These are phyloP conservation scores for Dorcus hopei DNA, from an alignment of 2,888 invertebrate genomes.

Conservation along the genomic window DNA sequence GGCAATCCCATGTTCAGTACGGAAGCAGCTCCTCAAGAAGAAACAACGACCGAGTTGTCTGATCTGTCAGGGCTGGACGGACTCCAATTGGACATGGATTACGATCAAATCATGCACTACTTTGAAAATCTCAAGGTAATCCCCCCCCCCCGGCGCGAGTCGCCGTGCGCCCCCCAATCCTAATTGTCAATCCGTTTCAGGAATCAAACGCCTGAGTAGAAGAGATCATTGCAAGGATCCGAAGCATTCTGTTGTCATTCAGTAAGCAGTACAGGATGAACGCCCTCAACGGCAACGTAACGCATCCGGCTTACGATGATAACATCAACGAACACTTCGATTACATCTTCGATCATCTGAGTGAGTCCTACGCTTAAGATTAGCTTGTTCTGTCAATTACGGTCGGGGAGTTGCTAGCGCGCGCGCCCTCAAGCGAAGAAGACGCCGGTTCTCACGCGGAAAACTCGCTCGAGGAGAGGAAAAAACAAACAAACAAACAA, in stretches of 20 bases:
- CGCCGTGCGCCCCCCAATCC: too few relatives aligned
- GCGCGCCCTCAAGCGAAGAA: too few relatives aligned
- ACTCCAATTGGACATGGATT: conserved; percentile 84
- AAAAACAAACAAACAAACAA: too few relatives aligned
- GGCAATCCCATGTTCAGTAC: conserved; percentile 84
- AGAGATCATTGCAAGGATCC: conserved; percentile 82
- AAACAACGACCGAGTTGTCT: conserved; percentile 44
- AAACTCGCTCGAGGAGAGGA: too few relatives aligned
- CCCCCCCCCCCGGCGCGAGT: conserved; percentile 4
- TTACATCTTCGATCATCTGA: conserved; percentile 63
- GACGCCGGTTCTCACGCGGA: too few relatives aligned
- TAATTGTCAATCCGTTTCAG: conserved; percentile 50
- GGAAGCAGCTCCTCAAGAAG: conserved; percentile 41
- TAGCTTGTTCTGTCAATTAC: conserved; percentile 20
- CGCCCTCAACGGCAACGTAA: conserved; percentile 48
- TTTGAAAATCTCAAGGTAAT: conserved; percentile 95
- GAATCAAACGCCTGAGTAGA: conserved; percentile 89
- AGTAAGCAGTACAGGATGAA: conserved; percentile 60
- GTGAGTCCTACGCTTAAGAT: conserved; percentile 62
- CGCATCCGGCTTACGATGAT: conserved; percentile 46
- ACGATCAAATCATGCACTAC: conserved; percentile 97
- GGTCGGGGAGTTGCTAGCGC: neutral
- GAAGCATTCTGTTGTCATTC: conserved; percentile 74
- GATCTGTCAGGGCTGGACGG: conserved; percentile 68
- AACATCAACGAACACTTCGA: conserved; percentile 54